Evolutionary conservation across 2,888 invertebrate species (phyloP), one percentile per base, ranked within the genome.

Genomic region (Sinhomidia bicolor): DNA sequence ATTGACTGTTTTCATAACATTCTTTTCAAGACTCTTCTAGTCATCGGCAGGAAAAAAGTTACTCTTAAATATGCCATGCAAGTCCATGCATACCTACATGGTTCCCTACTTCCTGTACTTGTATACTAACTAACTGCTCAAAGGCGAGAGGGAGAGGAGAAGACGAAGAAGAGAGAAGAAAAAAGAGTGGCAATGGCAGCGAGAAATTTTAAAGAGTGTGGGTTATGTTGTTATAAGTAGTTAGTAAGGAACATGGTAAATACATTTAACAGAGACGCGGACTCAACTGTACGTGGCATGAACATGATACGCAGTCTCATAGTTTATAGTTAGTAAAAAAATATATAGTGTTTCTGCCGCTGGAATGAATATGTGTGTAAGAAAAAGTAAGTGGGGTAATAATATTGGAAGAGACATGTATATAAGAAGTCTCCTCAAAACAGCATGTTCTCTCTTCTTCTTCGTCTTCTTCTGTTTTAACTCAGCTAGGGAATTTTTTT

Each of bases 331-430:
- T 36, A 36, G 36, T 36, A 36, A 74, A 74, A n/a, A n/a, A n/a
- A n/a, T n/a, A n/a, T n/a, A n/a, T n/a, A n/a, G n/a, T 47, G 41
- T 62, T 47, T 9, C 26, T 26, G 81, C n/a, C n/a, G 62, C 51
- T 65, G 65, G 65, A 32, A 26, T 62, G 51, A 12, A 5, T 57
- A 65, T 29, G 76, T 32, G 14, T 68, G 82, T 60, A 62, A 47
- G 85, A 76, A 78, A 78, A 76, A 51, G 32, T 78, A 71, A 86
- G 68, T 80, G 41, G 86, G 86, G n/a, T n/a, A 36, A 80, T 82
- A 76, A 87, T 81, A 82, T 87, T 81, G 76, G 82, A 76, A 87
- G 60, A 76, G 87, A 87, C 81, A 87, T 83, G 68, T 51, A 83
- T 68, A 71, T 83, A 83, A 60, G 76, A 12, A 62, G 86, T 41